Evolutionary conservation across 2,888 invertebrate genomes (phyloP).

Genomic region (Xestoiulus laeticollis): DNA sequence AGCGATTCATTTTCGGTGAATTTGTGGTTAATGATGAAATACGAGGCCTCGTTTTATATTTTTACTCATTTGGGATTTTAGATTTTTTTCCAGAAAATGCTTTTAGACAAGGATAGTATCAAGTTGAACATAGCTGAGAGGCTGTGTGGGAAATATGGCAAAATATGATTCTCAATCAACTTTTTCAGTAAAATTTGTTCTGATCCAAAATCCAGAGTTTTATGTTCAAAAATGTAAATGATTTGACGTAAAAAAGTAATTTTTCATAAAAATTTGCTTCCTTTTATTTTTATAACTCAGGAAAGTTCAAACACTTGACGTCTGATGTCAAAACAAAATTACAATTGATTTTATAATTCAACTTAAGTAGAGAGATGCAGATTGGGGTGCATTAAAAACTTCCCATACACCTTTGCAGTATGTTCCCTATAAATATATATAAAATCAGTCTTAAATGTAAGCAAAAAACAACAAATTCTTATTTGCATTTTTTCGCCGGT

Average conservation of each 20-base stretch:
- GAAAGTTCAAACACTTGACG: too few relatives aligned
- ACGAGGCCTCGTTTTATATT: background rate
- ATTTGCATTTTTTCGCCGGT: background rate
- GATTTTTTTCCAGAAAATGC: too few relatives aligned
- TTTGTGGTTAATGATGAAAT: background rate
- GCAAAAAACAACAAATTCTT: background rate
- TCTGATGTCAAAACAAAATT: too few relatives aligned
- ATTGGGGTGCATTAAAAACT: background rate
- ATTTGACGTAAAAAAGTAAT: too few relatives aligned
- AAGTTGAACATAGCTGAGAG: background rate
- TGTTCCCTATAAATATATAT: background rate
- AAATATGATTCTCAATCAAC: too few relatives aligned
- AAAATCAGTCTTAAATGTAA: background rate
- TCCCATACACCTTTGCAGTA: background rate
- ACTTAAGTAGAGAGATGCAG: too few relatives aligned
- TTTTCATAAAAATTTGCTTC: too few relatives aligned
- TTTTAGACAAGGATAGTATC: background rate
- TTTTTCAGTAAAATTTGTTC: too few relatives aligned
- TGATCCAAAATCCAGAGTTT: too few relatives aligned
- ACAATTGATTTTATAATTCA: too few relatives aligned
- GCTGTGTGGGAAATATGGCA: constrained; percentile 30
- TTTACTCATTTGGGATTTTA: background rate
- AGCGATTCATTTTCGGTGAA: background rate
- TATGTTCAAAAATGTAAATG: too few relatives aligned
- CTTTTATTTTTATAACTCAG: too few relatives aligned